These are phyloP conservation scores for Mamestra configurata DNA, from an alignment of 1,140 invertebrate genomes.

Conservation along the genomic window DNA sequence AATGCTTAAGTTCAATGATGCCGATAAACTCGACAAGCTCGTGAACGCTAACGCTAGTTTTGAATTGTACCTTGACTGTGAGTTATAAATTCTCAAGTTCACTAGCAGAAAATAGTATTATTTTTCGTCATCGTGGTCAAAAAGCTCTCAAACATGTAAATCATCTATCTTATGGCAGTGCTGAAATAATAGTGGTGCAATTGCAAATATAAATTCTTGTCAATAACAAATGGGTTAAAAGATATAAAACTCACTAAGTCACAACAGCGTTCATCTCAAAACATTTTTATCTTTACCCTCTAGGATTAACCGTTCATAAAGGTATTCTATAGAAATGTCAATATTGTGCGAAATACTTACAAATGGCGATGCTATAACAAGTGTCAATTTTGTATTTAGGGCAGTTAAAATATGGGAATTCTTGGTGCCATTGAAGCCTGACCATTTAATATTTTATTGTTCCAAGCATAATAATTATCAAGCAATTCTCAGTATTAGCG, in stretches of 20 bases:
- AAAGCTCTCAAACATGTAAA: not conserved
- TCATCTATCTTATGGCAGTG: too few species aligned
- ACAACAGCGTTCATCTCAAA: not conserved
- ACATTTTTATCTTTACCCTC: not conserved
- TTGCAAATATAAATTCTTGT: not conserved
- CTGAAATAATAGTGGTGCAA: not conserved
- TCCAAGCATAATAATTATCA: not conserved
- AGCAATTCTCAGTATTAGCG: conserved; percentile 5
- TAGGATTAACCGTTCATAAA: not conserved
- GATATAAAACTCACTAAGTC: not conserved
- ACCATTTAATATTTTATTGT: not conserved
- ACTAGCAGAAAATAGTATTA: not conserved
- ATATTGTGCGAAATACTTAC: not conserved
- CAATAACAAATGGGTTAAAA: not conserved
- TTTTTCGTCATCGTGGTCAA: not conserved
- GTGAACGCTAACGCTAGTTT: not conserved
- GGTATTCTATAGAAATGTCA: not conserved
- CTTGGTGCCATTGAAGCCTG: not conserved
- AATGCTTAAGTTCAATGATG: not conserved
- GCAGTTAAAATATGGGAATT: too few species aligned
- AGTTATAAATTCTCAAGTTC: not conserved
- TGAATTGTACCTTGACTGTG: not conserved
- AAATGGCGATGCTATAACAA: not conserved
- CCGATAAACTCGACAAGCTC: not conserved
- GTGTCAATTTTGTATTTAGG: not conserved